Percentiles rank a stretch among this genome's conserved stretches.
phyloP scores from a whole-genome alignment of 1,140 invertebrate species.

The Meloidogyne chitwoodi region DNA sequence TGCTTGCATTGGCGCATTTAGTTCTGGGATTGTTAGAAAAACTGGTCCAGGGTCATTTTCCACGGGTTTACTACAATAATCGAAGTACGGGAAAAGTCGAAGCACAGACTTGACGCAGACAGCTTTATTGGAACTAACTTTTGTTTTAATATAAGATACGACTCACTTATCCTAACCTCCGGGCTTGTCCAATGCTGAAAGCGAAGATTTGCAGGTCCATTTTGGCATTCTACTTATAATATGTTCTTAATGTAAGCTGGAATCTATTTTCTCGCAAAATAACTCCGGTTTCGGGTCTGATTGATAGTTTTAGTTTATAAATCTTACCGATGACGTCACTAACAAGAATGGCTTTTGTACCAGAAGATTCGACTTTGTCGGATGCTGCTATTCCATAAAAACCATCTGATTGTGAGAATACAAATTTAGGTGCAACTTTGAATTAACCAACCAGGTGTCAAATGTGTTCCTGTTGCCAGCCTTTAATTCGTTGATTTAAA shows the following conservation, averaged over 20 bases:
- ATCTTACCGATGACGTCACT: slow-evolving; percentile 46
- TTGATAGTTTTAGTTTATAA: no score
- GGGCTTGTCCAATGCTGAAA: slow-evolving; percentile 44
- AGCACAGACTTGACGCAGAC: slow-evolving; percentile 47
- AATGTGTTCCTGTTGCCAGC: slow-evolving; percentile 51
- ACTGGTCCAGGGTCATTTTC: slow-evolving; percentile 56
- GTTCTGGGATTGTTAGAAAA: slow-evolving; percentile 46
- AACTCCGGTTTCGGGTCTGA: no score
- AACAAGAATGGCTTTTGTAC: slow-evolving; percentile 53
- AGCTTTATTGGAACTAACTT: slow-evolving; percentile 22
- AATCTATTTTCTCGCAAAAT: no score
- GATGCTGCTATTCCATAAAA: slow-evolving; percentile 53
- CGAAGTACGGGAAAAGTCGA: slow-evolving; percentile 48
- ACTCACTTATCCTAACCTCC: slow-evolving; percentile 10
- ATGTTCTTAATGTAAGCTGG: not conserved
- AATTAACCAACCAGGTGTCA: slow-evolving; percentile 41
- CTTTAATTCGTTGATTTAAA: slow-evolving; percentile 1
- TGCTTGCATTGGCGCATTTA: slow-evolving; percentile 51
- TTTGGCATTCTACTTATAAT: slow-evolving; percentile 49
- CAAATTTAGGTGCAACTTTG: not conserved
- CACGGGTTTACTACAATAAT: slow-evolving; percentile 50
- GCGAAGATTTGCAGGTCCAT: slow-evolving; percentile 46
- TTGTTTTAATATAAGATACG: not conserved
- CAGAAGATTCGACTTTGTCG: slow-evolving; percentile 47
- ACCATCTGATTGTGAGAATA: slow-evolving; percentile 50